Percentiles rank a stretch among this genome's conserved stretches.
Evolutionary conservation across 2,113 vertebrate species (phyloP).

Genomic region (Chloebia gouldiae): DNA sequence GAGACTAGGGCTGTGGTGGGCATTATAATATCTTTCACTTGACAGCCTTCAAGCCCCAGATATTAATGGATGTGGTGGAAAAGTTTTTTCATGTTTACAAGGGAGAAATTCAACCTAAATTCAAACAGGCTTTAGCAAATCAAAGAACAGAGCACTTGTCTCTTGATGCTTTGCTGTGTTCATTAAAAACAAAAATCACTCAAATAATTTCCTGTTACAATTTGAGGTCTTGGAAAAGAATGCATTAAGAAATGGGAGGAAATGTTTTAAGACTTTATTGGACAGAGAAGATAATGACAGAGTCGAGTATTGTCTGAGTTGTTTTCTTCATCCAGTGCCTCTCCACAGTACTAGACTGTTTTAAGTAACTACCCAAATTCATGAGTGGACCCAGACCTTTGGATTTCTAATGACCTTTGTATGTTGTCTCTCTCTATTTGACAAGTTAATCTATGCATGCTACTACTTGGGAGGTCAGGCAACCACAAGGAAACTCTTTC

Average conservation of each 20-base stretch:
- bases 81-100: neutral
- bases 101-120: neutral
- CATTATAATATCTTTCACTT: neutral
- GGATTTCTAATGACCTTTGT: conserved; percentile 20
- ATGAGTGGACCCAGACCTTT: neutral
- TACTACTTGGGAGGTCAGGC: neutral
- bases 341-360: neutral
- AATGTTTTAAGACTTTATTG: neutral
- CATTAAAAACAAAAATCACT: neutral
- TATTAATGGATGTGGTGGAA: neutral
- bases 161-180: neutral
- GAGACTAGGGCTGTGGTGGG: neutral
- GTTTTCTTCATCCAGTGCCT: neutral
- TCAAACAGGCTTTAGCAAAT: neutral
- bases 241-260: neutral
- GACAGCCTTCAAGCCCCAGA: neutral
- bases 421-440: neutral
- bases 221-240: conserved; percentile 1
- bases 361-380: neutral
- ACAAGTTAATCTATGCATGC: neutral
- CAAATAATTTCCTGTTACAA: conserved; percentile 36
- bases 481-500: neutral
- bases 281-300: neutral
- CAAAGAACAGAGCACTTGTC: neutral
- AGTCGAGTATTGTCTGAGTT: neutral